Evolutionary conservation across 2,797 vertebrate genomes (phyloP), one percentile per base, ranked within the genome.

Genomic region (Parauchenoglanis ngamensis): DNA sequence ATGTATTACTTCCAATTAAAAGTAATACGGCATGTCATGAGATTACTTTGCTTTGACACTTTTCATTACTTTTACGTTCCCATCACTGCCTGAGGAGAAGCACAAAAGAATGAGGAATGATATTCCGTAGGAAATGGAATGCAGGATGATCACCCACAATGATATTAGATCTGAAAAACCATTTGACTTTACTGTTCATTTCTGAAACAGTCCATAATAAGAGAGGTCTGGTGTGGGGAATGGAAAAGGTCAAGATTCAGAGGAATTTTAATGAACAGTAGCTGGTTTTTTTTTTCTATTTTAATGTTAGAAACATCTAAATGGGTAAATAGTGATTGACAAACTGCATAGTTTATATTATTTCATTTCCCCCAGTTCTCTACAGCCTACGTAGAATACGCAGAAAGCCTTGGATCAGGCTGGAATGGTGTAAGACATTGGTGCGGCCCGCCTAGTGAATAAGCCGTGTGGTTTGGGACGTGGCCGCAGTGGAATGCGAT

Each of bases 1-100:
- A 76, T n/a, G 46, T 52, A 52, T 76, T 52, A 52, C 13, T 76
- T 76, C 15, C 7, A 54, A 56, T 77, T 77, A 77, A 77, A 77
- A 54, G 75, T 19, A 77, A 10, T 54, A 77, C 7, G 15, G 25
- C 28, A 15, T 2, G 12, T 56, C 31, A 54, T 54, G 49, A 77
- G 75, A 77, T 76, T 52, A 76, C 6, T 52, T 56, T 19, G n/a
- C 75, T 56, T 54, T 54, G 17, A 31, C 75, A 56, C 15, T 28
- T 77, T 77, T 77, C 17, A 77, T 77, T 31, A 56, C n/a, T 31
- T 31, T 10, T 31, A 19, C n/a, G n/a, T 77, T 77, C 49, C 19
- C 7, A 56, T n/a, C n/a, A 28, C 75, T 19, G n/a, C 75, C 49
- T 77, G 75, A 56, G 17, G 75, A 10, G 15, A 75, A 75, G 44